Base-by-base conservation (phyloP, 2,797 vertebrate genomes). In the Orientallactaga sibirica region DNA sequence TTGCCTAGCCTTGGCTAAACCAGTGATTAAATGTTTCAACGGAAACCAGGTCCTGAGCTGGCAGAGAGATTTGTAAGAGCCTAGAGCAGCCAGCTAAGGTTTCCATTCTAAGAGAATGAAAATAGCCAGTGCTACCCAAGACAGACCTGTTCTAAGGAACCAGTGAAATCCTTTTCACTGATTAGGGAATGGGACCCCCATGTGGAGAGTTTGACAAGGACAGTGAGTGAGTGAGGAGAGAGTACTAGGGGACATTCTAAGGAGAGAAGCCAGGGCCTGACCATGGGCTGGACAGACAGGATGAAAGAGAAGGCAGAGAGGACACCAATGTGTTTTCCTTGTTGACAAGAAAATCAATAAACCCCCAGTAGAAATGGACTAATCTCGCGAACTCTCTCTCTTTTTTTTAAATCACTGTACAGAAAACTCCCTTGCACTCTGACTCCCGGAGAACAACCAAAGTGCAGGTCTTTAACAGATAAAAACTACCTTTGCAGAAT, bases 361-460 rank as follows among this genome's bases (percentile, higher is more conserved):
- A 75, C 48, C 52, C 43, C 18, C 7, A 22, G 86, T 0, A 85
- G 88, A 55, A 92, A 68, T 1, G 88, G 77, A 81, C 77, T 88
- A 22, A 92, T 84, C 86, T 61, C 52, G n/a, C 12, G 29, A 90
- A 90, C 75, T 61, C 81, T 80, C 90, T 78, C 64, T 48, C 43
- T 48, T 58, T 58, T 58, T 58, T 14, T 14, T 61, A 73, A 92
- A 88, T 78, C 76, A 37, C 64, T n/a, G 66, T 22, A 67, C 18
- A 25, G 75, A 74, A 81, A 92, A 92, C 68, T 62, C 77, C 76
- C 25, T 71, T 80, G 58, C 68, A 76, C 14, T 9, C 66, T 52
- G 90, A 62, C 78, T 92, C 88, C 61, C 73, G 55, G 82, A 67
- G 71, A 93, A 88, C 16, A 78, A 68, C 73, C 73, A 5, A 81